Base-by-base conservation (phyloP, 1,140 invertebrate genomes). In the Varroa destructor region DNA sequence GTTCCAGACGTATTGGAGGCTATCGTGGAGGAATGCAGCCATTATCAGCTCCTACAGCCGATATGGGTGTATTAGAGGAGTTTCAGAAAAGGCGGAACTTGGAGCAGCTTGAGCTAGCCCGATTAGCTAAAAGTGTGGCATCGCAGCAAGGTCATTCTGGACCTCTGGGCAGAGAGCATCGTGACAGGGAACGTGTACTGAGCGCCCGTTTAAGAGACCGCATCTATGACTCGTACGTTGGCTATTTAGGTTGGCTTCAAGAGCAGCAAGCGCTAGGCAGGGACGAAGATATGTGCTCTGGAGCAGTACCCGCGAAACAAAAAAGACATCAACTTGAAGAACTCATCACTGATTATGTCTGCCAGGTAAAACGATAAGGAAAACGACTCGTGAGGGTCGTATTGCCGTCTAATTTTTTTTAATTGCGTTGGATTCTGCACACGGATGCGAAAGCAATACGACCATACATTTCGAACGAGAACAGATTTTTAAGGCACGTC, bases 251-350 rank as follows among this genome's bases (percentile, higher is more conserved):
- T 46, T 67, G 61, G 61, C 61, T 67, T 1, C 61, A 67, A 46
- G 61, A 67, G 40, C 61, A 67, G 36, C 61, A 67, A 37, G 61
- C 61, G 14, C 61, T 67, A 3, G 61, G 61, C 10, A 40, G 61
- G 40, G 61, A 67, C 2, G 61, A 67, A 37, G 61, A 67, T 37
- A 40, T 37, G 1, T 43, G n/a, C 61, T 14, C 61, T 5, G 61
- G 61, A 14, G 40, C 61, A 5, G 61, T 12, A 37, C 46, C 46
- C 46, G 46, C 46, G 46, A 67, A 67, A 67, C 61, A 67, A 8
- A 67, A 67, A 40, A n/a, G 61, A 40, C 61, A 67, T 67, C 61
- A 67, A 43, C 61, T 67, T 37, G 61, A 67, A 40, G 61, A 67
- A 37, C 61, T 67, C 40, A 46, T 67, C 40, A 67, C 61, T 14